A percentile compares a stretch with the other conserved stretches of the same genome.
These are phyloP conservation scores for Anguilla megastoma DNA, from an alignment of 2,797 vertebrate species.

Conservation along the genomic window DNA sequence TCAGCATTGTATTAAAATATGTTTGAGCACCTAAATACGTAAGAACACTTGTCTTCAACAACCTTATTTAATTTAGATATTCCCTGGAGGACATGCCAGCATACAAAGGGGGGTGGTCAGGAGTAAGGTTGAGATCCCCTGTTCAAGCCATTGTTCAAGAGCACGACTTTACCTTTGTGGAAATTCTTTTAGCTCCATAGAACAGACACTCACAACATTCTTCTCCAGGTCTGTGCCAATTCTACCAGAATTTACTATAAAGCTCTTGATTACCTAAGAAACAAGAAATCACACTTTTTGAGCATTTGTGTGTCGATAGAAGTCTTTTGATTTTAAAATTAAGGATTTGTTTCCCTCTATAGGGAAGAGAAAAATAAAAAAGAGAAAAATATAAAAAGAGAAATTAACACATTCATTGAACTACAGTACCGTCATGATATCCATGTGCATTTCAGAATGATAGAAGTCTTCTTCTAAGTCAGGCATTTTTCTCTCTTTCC, in stretches of 20 bases:
- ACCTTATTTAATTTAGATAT: too few relatives aligned
- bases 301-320: neutral
- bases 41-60: too few relatives aligned
- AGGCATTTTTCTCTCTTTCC: constrained; percentile 61
- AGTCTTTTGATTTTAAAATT: neutral
- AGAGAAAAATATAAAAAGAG: neutral
- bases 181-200: constrained; percentile 74
- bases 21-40: too few relatives aligned
- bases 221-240: constrained; percentile 76
- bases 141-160: neutral
- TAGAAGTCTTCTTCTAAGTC: constrained; percentile 62
- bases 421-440: constrained; percentile 77
- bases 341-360: constrained; percentile 32
- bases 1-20: too few relatives aligned
- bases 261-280: constrained; percentile 69
- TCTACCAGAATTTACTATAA: constrained; percentile 45
- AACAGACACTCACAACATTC: constrained; percentile 65
- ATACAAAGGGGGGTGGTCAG: too few relatives aligned
- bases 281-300: neutral
- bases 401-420: neutral
- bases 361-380: constrained; percentile 2
- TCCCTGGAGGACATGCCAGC: too few relatives aligned
- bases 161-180: constrained; percentile 69
- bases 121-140: neutral
- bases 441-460: constrained; percentile 64